Evolutionary conservation across 2,797 vertebrate species (phyloP).

Genomic region (Notamacropus eugenii): DNA sequence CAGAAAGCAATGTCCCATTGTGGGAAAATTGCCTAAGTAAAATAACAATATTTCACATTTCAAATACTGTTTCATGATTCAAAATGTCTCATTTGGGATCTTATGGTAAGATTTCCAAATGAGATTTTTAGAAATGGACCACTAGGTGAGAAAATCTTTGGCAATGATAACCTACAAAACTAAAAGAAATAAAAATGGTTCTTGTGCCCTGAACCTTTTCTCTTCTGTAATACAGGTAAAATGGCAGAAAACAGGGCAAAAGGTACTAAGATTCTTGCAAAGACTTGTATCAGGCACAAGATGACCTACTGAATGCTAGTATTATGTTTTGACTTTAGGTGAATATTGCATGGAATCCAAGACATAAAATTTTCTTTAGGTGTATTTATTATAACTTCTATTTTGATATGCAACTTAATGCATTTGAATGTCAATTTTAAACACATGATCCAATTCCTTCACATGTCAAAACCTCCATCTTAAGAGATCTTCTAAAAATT

Average conservation of each 20-base stretch:
- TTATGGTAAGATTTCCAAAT: neutral
- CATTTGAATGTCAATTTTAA: neutral
- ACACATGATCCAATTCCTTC: neutral
- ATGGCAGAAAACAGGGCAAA: neutral
- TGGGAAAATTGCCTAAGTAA: constrained; percentile 52
- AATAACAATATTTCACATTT: neutral
- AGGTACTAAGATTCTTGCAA: neutral
- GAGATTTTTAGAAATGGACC: neutral
- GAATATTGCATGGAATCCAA: constrained; percentile 29
- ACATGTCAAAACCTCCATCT: neutral
- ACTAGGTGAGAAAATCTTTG: neutral
- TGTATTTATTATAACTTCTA: neutral
- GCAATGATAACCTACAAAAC: neutral
- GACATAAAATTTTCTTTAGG: constrained; percentile 26
- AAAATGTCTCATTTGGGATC: neutral
- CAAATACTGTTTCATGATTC: neutral
- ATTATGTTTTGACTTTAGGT: constrained; percentile 25
- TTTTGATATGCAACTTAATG: constrained; percentile 4
- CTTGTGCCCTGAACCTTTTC: neutral
- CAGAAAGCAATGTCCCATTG: constrained; percentile 55
- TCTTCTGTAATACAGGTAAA: neutral
- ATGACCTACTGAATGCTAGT: neutral
- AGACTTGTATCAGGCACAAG: neutral
- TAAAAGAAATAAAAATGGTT: neutral
- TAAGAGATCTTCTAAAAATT: neutral